Evolutionary conservation across 1,140 invertebrate species (phyloP).

Genomic region (Anastatus disparis): DNA sequence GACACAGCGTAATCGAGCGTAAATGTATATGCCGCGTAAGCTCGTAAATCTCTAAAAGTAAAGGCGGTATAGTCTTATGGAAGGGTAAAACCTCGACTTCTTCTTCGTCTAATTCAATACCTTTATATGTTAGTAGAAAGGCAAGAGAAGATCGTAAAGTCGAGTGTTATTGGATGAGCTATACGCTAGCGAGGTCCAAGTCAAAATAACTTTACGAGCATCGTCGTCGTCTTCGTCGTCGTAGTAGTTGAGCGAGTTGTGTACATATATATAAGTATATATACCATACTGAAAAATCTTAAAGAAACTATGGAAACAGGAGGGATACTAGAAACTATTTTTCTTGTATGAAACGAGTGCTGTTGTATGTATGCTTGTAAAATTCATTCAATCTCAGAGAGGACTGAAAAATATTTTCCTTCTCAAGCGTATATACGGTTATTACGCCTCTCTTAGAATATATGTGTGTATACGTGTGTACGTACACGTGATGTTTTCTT

Average conservation of each 20-base stretch:
- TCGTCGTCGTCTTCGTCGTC: not conserved
- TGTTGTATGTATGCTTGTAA: conserved; percentile 26
- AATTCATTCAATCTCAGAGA: conserved; percentile 29
- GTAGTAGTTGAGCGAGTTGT: no score
- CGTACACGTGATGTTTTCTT: not conserved
- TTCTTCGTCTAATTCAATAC: conserved; percentile 42
- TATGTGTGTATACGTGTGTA: not conserved
- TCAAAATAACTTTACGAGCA: conserved; percentile 51
- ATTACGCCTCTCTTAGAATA: not conserved
- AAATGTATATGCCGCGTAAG: not conserved
- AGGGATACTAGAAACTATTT: not conserved
- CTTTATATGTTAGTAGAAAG: conserved; percentile 18
- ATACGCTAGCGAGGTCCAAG: conserved; percentile 20
- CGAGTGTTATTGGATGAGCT: conserved; percentile 44
- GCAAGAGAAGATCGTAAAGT: conserved; percentile 44
- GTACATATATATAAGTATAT: no score
- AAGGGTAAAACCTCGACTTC: conserved; percentile 32
- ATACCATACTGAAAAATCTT: conserved; percentile 37
- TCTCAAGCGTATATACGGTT: not conserved
- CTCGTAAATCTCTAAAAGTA: conserved; percentile 9
- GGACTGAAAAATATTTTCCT: conserved; percentile 25
- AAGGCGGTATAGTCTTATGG: conserved; percentile 9
- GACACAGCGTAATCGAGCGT: conserved; percentile 13
- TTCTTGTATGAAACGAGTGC: no score
- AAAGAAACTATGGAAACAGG: no score